Evolutionary conservation across 2,888 invertebrate genomes (phyloP).

Genomic region (Drosophila ezoana): DNA sequence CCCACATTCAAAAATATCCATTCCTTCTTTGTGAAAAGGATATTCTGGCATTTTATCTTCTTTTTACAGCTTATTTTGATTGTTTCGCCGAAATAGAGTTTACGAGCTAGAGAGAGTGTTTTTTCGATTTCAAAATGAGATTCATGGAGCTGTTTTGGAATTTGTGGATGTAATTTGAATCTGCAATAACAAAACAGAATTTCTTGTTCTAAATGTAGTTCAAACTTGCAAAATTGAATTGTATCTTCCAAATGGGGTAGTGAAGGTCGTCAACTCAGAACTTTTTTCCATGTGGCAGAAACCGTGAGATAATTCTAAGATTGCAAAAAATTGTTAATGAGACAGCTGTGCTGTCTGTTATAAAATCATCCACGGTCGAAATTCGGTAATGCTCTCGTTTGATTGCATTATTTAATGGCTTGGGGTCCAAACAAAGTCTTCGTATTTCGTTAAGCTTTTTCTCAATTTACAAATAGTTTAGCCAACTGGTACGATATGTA

Average conservation of each 20-base stretch:
- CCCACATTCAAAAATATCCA: too few relatives aligned
- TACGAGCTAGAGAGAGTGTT: too few relatives aligned
- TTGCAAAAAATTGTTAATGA: slow-evolving; percentile 39
- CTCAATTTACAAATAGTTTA: slow-evolving; percentile 57
- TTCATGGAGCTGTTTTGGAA: too few relatives aligned
- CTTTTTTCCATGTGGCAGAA: slow-evolving; percentile 47
- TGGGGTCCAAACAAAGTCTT: slow-evolving; percentile 58
- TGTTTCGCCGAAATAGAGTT: too few relatives aligned
- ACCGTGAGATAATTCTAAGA: slow-evolving; percentile 32
- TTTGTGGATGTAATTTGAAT: too few relatives aligned
- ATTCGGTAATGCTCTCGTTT: slow-evolving; percentile 65
- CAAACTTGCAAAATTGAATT: slow-evolving; percentile 54
- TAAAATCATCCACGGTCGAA: slow-evolving; percentile 51
- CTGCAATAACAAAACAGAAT: too few relatives aligned
- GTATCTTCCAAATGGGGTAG: slow-evolving; percentile 46
- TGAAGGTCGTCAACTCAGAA: slow-evolving; percentile 23
- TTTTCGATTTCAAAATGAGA: too few relatives aligned
- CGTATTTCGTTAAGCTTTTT: slow-evolving; percentile 52
- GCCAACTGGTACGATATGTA: slow-evolving; percentile 57
- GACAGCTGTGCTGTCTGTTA: slow-evolving; percentile 11
- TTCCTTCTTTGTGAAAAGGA: too few relatives aligned
- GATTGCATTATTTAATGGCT: slow-evolving; percentile 66
- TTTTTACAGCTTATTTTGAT: too few relatives aligned
- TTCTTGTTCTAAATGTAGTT: too few relatives aligned
- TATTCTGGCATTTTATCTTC: slow-evolving; percentile 66